A percentile compares a stretch with the other conserved stretches of the same genome.
These are phyloP conservation scores for Rhinoderma darwinii DNA, from an alignment of 2,113 vertebrate genomes.

Conservation along the genomic window DNA sequence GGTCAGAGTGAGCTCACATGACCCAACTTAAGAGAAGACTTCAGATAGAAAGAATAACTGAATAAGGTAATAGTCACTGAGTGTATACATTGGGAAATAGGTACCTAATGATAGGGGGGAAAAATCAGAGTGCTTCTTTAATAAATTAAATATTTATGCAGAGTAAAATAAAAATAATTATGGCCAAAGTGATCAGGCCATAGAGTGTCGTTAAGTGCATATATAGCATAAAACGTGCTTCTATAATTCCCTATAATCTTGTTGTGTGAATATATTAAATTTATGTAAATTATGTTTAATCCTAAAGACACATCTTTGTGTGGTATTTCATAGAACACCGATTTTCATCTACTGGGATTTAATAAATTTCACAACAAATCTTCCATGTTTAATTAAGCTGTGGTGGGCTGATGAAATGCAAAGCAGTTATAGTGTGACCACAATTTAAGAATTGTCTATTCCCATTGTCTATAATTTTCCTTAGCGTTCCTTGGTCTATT, in stretches of 20 bases:
- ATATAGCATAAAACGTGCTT: not conserved
- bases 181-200: not conserved
- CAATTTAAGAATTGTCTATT: conserved; percentile 14
- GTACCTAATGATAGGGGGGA: too few species aligned
- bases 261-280: conserved; percentile 46
- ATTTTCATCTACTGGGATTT: conserved; percentile 31
- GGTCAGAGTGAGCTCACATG: too few species aligned
- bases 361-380: conserved; percentile 26
- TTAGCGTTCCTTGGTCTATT: not conserved
- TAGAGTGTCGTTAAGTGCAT: not conserved
- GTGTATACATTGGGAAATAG: too few species aligned
- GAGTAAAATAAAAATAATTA: not conserved
- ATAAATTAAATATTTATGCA: not conserved
- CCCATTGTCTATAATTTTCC: conserved; percentile 2
- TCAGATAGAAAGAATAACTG: too few species aligned
- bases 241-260: conserved; percentile 42
- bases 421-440: conserved; percentile 39
- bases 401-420: conserved; percentile 18
- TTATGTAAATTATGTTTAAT: conserved; percentile 38
- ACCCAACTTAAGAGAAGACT: too few species aligned
- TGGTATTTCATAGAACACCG: conserved; percentile 26
- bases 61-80: too few species aligned
- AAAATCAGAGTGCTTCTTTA: not conserved
- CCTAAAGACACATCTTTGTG: conserved; percentile 21
- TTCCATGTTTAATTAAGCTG: conserved; percentile 46